phyloP scores from a whole-genome alignment of 2,888 invertebrate genomes.

The Boloria euphrosyne region DNA sequence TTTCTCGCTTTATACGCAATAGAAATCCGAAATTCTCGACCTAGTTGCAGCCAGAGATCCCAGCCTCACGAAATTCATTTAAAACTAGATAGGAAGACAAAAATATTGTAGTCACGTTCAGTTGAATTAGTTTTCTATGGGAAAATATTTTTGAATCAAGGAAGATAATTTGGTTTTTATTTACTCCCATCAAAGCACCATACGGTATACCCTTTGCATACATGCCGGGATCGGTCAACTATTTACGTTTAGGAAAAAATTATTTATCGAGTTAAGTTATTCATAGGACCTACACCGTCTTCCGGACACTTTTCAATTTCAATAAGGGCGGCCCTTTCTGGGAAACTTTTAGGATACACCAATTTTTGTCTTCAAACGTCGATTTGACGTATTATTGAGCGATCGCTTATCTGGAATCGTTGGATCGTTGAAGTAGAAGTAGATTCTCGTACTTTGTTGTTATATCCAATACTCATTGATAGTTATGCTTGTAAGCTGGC shows the following conservation, averaged over 20 bases:
- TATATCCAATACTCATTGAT: background rate
- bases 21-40: too few species aligned
- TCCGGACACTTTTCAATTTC: conserved; percentile 67
- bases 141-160: too few species aligned
- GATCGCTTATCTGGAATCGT: conserved; percentile 19
- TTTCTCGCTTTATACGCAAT: too few species aligned
- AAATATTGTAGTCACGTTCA: too few species aligned
- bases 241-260: conserved; percentile 52
- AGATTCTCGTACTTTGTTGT: background rate
- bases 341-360: conserved; percentile 62
- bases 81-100: too few species aligned
- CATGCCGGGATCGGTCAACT: conserved; percentile 6
- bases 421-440: too few species aligned
- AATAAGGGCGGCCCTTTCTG: conserved; percentile 60
- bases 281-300: conserved; percentile 58
- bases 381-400: conserved; percentile 53
- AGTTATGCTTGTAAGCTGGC: too few species aligned
- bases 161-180: background rate
- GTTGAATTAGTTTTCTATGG: too few species aligned
- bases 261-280: conserved; percentile 61
- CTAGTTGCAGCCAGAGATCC: too few species aligned
- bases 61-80: too few species aligned
- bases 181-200: conserved; percentile 1
- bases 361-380: conserved; percentile 58
- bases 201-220: conserved; percentile 1